Evolutionary conservation across 2,888 invertebrate species (phyloP), one percentile per base, ranked within the genome.

Genomic region (Melanostoma mellinum): DNA sequence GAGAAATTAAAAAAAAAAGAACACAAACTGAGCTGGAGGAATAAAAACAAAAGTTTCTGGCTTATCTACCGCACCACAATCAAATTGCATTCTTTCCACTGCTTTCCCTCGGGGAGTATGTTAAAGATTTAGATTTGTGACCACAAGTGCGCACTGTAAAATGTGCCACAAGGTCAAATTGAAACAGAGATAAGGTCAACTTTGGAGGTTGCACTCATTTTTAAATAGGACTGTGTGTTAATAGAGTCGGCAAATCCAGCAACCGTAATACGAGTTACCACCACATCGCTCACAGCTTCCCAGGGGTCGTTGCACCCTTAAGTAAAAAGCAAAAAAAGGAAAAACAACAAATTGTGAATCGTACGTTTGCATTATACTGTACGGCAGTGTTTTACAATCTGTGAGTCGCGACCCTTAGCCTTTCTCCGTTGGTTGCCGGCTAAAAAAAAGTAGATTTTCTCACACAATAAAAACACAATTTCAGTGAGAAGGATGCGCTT

Each of bases 171-270:
- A 42, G 20, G 38, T 3, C 4, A 56, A 53, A 40, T 50, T 56
- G 42, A 46, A 50, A 52, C 35, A 48, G 33, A 36, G 30, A 58
- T 68, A 63, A 74, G 78, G 78, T 78, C 82, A 78, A 74, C 63
- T 74, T 20, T 36, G 38, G 78, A 68, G 82, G 73, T 82, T 74
- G 63, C 52, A 69, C 63, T 52, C 52, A 82, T 82, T 69, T 82
- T 77, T 71, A 65, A 60, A 65, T 58, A 53, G 65, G 52, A 68
- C 77, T 78, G 78, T 71, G 53, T 69, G 73, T 77, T 82, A 82
- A 82, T 82, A 46, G 74, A 69, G 69, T 69, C 69, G 78, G 78
- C 69, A 84, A 78, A 78, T 65, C 69, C 71, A 60, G 46, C 40
- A 6, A 32, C 46, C n/a, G 40, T 38, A 20, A 68, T 67, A 33